These are phyloP conservation scores for Macaria notata DNA, from an alignment of 2,888 invertebrate species.

Conservation along the genomic window DNA sequence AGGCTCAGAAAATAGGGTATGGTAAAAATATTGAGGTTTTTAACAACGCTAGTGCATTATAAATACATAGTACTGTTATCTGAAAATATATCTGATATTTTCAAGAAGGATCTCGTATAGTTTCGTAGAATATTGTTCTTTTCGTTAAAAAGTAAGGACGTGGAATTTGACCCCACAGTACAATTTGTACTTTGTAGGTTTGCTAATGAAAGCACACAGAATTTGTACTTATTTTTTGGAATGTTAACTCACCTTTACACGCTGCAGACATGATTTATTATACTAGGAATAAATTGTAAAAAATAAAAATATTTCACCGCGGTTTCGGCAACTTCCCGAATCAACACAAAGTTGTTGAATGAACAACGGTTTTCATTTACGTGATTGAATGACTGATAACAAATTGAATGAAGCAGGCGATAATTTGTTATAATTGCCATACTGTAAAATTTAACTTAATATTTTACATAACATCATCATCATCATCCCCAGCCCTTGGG, in stretches of 20 bases:
- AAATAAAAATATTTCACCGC: conserved; percentile 11
- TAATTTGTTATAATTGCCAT: conserved; percentile 32
- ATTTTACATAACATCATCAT: too few species aligned
- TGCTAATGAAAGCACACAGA: too few species aligned
- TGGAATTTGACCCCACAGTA: conserved; percentile 47
- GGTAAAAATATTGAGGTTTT: too few species aligned
- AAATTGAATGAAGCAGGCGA: conserved; percentile 17
- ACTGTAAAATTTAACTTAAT: not conserved
- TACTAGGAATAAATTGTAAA: conserved; percentile 20
- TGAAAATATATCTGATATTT: too few species aligned
- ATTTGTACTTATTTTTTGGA: not conserved
- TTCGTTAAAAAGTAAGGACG: not conserved
- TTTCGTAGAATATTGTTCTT: too few species aligned
- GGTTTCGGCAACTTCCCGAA: conserved; percentile 24
- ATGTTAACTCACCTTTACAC: conserved; percentile 61
- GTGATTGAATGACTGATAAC: conserved; percentile 16
- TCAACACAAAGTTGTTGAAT: conserved; percentile 35
- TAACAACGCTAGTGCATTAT: too few species aligned
- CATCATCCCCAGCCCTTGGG: too few species aligned
- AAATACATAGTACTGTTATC: too few species aligned
- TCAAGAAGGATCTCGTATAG: too few species aligned
- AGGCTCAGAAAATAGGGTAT: too few species aligned
- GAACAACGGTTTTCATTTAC: conserved; percentile 13
- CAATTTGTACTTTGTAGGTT: not conserved
- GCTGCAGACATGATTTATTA: conserved; percentile 59